Evolutionary conservation across 1,140 invertebrate species (phyloP), one percentile per base, ranked within the genome.

Genomic region (Eueides isabella): DNA sequence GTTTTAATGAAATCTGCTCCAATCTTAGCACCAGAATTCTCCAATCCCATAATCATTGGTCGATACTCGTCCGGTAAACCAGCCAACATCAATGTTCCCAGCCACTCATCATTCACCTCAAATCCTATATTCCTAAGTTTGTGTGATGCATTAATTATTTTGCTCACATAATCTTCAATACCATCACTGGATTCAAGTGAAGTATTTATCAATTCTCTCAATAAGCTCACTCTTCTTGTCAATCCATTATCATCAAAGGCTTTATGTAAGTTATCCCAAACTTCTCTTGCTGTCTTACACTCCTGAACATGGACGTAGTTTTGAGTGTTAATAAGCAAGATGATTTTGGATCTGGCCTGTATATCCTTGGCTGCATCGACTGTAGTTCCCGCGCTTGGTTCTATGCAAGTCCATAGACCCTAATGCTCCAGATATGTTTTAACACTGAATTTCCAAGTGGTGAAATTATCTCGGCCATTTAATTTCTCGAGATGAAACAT

Each of bases 21-120:
- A 11, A 93, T 87, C 14, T 71, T 78, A 0, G 80, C 74, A 0
- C 76, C 80, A 0, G 72, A 85, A 33, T 77, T 82, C 61, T 92
- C 86, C 26, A 91, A 71, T 2, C 80, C 85, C 85, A 92, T 92
- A 7, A 92, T 92, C 89, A 92, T 92, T 0, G 85, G 67, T 84
- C 76, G n/a, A 79, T 87, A 92, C 12, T 83, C 70, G 14, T 89
- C 85, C 1, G 86, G 85, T 67, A 92, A 73, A 26, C 90, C 88
- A 11, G 87, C 80, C 16, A 92, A 80, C 87, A 90, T n/a, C n/a
- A n/a, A n/a, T n/a, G n/a, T n/a, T n/a, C n/a, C n/a, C n/a, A n/a
- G n/a, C n/a, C n/a, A n/a, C 72, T 92, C 87, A 74, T 91, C 84
- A 69, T 75, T 75, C 16, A 92, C 81, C n/a, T 80, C 30, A 66